phyloP scores from a whole-genome alignment of 2,113 vertebrate species.

The Rattus norvegicus region GRCr8 NC_086020.1:209666501-209667000 shows the following conservation, averaged over 20 bases:
- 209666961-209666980: not conserved
- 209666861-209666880: not conserved
- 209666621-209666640: not conserved
- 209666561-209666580: not conserved
- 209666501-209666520: not conserved
- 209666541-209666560: fast-evolving
- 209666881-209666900: not conserved
- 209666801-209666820: not conserved
- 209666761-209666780: not conserved
- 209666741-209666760: not conserved
- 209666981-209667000: not conserved
- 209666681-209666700: not conserved
- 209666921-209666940: not conserved
- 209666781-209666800: not conserved
- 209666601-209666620: not conserved
- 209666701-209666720: not conserved
- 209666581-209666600: not conserved
- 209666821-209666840: not conserved
- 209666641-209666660: not conserved
- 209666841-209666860: not conserved
- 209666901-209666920: not conserved
- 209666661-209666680: not conserved
- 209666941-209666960: not conserved
- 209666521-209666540: not conserved
- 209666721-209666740: not conserved